Evolutionary conservation across 2,113 vertebrate genomes (phyloP).

Genomic region (Sylvietta virens): DNA sequence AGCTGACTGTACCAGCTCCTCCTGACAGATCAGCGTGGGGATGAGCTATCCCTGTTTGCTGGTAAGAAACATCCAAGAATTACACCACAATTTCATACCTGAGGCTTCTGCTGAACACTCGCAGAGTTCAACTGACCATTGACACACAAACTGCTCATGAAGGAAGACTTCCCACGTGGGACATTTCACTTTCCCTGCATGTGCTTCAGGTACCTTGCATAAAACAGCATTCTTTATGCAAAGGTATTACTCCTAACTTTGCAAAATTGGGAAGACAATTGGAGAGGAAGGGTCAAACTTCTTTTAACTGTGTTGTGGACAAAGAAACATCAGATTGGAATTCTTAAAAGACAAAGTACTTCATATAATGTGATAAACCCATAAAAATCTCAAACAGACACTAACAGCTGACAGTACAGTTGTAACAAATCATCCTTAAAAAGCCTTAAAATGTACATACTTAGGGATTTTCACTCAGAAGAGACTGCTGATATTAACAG

Average conservation of each 20-base stretch:
- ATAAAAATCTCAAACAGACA: background rate
- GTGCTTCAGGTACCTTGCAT: background rate
- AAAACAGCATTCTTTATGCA: background rate
- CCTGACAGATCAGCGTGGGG: background rate
- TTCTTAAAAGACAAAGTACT: background rate
- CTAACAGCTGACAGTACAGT: background rate
- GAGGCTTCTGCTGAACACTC: background rate
- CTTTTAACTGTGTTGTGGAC: background rate
- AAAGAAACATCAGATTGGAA: background rate
- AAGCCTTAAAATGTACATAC: background rate
- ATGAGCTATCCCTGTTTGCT: accelerated
- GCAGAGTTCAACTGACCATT: background rate
- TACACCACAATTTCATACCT: background rate
- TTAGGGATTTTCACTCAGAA: background rate
- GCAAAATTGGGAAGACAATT: background rate
- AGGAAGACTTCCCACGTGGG: background rate
- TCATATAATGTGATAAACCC: background rate
- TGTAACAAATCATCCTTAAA: background rate
- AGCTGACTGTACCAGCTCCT: background rate
- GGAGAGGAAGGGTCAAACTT: background rate
- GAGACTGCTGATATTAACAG: background rate
- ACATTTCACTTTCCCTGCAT: background rate
- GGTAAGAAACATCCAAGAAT: background rate
- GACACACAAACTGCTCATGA: background rate
- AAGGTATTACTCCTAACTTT: background rate